Percentiles rank a stretch among this genome's conserved stretches.
Conservation (phyloP, 1,140 invertebrate genomes). For the Bilobella aurantiaca region DNA sequence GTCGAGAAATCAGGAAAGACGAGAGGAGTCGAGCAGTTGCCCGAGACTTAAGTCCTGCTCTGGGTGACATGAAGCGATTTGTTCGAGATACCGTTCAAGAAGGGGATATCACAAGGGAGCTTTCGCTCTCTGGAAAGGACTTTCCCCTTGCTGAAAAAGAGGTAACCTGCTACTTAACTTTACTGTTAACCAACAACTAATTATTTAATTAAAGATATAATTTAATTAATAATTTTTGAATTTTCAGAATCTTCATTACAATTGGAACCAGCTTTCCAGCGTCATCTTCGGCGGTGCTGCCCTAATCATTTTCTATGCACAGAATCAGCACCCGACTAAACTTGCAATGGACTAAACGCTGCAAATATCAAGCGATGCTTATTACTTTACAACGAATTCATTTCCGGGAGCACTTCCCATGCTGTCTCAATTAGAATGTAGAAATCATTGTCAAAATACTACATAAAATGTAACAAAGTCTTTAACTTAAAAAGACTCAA, state of each 20-base stretch:
- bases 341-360: conserved; percentile 25
- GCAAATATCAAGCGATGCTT: background rate
- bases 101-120: background rate
- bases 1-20: background rate
- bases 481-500: background rate
- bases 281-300: conserved; percentile 31
- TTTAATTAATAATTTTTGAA: too few relatives aligned
- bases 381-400: background rate
- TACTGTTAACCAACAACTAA: background rate
- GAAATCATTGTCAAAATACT: background rate
- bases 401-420: background rate
- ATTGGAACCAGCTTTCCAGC: conserved; percentile 31
- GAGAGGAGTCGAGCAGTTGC: too few relatives aligned
- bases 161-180: background rate
- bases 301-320: conserved; percentile 27
- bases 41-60: background rate
- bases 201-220: background rate
- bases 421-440: conserved; percentile 2
- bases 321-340: conserved; percentile 19
- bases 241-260: conserved; percentile 1
- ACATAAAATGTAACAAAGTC: background rate
- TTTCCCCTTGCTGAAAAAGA: background rate
- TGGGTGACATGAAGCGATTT: background rate
- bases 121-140: background rate
- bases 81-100: background rate